These are phyloP conservation scores for Lissonota sp. DNA, from an alignment of 2,888 invertebrate genomes.

Conservation along the genomic window DNA sequence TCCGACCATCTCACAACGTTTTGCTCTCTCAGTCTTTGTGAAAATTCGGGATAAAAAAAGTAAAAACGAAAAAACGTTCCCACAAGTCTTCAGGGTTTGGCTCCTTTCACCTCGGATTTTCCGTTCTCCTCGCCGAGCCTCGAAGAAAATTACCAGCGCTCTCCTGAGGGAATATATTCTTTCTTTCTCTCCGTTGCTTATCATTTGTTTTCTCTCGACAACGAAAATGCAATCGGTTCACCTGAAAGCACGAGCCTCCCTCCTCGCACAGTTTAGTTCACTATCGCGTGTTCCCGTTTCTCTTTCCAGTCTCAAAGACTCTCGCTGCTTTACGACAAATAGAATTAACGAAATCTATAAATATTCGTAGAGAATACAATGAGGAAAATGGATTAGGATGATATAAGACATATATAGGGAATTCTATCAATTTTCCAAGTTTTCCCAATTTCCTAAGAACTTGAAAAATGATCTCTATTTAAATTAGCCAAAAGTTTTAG, in stretches of 20 bases:
- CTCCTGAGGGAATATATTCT: background rate
- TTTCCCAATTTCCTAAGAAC: too few species aligned
- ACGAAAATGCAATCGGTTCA: constrained; percentile 75
- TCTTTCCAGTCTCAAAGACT: constrained; percentile 1
- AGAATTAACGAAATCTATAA: background rate
- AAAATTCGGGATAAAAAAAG: constrained; percentile 32
- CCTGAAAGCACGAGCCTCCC: constrained; percentile 65
- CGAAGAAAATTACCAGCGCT: constrained; percentile 55
- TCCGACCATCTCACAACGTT: constrained; percentile 43
- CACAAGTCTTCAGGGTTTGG: constrained; percentile 66
- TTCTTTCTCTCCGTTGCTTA: constrained; percentile 67
- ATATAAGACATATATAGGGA: too few species aligned
- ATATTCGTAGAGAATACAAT: too few species aligned
- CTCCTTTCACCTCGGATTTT: constrained; percentile 65
- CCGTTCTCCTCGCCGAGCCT: constrained; percentile 38
- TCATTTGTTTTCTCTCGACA: constrained; percentile 78
- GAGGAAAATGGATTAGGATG: too few species aligned
- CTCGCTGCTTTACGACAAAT: constrained; percentile 1
- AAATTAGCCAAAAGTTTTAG: too few species aligned
- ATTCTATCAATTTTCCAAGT: too few species aligned
- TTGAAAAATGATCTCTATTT: too few species aligned
- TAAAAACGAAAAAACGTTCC: constrained; percentile 38
- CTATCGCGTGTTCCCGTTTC: constrained; percentile 4
- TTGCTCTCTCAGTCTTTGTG: constrained; percentile 49
- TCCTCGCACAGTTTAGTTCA: background rate